Evolutionary conservation across 2,113 vertebrate species (phyloP), one percentile per base, ranked within the genome.

Genomic region (Ameiurus melas): DNA sequence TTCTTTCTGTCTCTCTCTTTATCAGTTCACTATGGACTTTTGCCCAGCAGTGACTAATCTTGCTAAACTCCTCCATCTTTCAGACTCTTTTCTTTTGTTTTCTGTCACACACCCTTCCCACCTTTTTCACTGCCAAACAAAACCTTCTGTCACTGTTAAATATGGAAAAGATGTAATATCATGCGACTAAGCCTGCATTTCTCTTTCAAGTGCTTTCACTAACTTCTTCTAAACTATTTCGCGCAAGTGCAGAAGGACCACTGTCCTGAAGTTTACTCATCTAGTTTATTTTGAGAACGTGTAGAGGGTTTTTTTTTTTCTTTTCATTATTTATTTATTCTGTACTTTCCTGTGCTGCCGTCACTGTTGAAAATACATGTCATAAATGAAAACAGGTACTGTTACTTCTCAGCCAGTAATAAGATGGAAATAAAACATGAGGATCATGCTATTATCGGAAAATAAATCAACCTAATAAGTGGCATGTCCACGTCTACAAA

Each of bases 121-220:
- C 77, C 64, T 70, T 71, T 39, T 79, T 47, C n/a, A 27, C 86
- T 55, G 79, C 78, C 86, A 82, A 87, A 71, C 51, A 81, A 87
- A 87, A 87, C 82, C 70, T 88, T 88, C 82, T 64, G 82, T 75
- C 51, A 82, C 25, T 70, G 86, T 66, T 82, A 82, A 82, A 87
- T 71, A 82, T 70, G 27, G 64, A 64, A 87, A 68, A 75, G 73
- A 75, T 39, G 57, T 12, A n/a, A 78, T 39, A 43, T 58, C 85
- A 79, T 60, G 19, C 33, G 57, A 43, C 39, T 22, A 51, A 80
- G 86, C 19, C 86, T 77, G 68, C 60, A 30, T 57, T 70, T 55
- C 53, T 68, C 62, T 87, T 33, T 27, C 43, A 55, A 66, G 43
- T 57, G 7, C 75, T 39, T 86, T 33, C 17, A 2, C 55, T 12